Evolutionary conservation across 2,888 invertebrate species (phyloP).

Genomic region (Acrobeloides nanus): DNA sequence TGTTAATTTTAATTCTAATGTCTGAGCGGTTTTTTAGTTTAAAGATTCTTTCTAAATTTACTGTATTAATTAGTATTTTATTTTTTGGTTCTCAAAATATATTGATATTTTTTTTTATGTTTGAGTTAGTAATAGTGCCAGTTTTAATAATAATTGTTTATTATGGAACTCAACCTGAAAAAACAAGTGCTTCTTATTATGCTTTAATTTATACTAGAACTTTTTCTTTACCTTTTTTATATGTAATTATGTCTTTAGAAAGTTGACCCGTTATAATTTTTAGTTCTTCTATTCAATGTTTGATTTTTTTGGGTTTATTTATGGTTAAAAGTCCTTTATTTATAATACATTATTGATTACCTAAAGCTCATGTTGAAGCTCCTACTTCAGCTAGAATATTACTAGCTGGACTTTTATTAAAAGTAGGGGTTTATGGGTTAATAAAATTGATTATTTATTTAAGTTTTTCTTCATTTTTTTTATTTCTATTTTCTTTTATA

Average conservation of each 20-base stretch:
- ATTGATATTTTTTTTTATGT: slow-evolving; percentile 36
- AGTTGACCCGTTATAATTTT: slow-evolving; percentile 31
- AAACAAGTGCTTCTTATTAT: slow-evolving; percentile 39
- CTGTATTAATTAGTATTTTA: slow-evolving; percentile 32
- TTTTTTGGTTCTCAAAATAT: slow-evolving; percentile 40
- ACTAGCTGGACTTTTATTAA: slow-evolving; percentile 34
- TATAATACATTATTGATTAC: slow-evolving; percentile 63
- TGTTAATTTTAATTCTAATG: slow-evolving; percentile 31
- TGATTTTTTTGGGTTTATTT: slow-evolving; percentile 60
- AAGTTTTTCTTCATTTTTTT: slow-evolving; percentile 23
- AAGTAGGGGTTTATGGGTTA: slow-evolving; percentile 37
- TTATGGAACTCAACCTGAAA: slow-evolving; percentile 38
- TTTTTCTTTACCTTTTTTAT: slow-evolving; percentile 39
- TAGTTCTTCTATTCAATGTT: slow-evolving; percentile 11
- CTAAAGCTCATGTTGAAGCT: slow-evolving; percentile 41
- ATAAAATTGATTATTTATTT: no score
- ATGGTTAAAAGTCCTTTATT: slow-evolving; percentile 60
- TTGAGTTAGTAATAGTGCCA: slow-evolving; percentile 38
- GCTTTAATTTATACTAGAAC: slow-evolving; percentile 37
- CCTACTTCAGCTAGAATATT: slow-evolving; percentile 41
- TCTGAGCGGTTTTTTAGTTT: slow-evolving; percentile 27
- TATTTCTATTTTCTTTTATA: slow-evolving; percentile 12
- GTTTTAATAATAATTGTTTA: slow-evolving; percentile 37
- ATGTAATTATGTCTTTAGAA: slow-evolving; percentile 32
- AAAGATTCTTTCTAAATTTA: slow-evolving; percentile 34